phyloP scores from a whole-genome alignment of 2,888 invertebrate genomes.

The Dascillus cervinus region DNA sequence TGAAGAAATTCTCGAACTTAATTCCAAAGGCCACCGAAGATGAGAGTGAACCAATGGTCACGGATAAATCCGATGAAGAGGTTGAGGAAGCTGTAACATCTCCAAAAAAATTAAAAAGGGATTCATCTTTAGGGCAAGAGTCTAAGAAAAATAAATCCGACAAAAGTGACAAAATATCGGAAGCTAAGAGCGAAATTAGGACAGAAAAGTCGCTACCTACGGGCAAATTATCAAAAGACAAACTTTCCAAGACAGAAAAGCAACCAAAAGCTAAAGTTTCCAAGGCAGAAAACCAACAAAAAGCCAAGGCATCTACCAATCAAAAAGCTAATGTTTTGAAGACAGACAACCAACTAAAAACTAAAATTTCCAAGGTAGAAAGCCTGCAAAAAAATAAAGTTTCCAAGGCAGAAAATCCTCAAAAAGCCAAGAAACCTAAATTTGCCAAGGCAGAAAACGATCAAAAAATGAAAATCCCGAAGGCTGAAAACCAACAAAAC shows the following conservation, averaged over 20 bases:
- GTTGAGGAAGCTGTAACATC: conserved; percentile 5
- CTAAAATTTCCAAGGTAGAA: conserved; percentile 3
- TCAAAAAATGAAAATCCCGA: background rate
- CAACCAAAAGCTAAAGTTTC: conserved; percentile 2
- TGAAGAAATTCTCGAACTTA: conserved; percentile 90
- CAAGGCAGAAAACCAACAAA: conserved; percentile 1
- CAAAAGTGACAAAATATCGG: conserved; percentile 5
- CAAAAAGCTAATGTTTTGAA: no score
- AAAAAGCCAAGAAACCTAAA: no score
- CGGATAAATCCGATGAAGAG: conserved; percentile 21
- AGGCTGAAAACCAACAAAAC: background rate
- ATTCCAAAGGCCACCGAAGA: conserved; percentile 38
- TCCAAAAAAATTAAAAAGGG: conserved; percentile 6
- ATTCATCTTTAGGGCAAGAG: background rate
- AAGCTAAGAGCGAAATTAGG: conserved; percentile 10
- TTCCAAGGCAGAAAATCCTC: background rate
- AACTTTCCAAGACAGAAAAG: no score
- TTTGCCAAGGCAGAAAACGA: background rate
- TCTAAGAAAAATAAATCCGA: conserved; percentile 4
- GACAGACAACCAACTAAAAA: no score
- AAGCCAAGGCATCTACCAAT: no score
- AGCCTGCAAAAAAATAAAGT: background rate
- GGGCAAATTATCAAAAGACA: no score
- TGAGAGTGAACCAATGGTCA: conserved; percentile 43
- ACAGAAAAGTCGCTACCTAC: no score